These are phyloP conservation scores for Leptobrachium ailaonicum DNA, from an alignment of 2,113 vertebrate genomes.

Conservation along the genomic window DNA sequence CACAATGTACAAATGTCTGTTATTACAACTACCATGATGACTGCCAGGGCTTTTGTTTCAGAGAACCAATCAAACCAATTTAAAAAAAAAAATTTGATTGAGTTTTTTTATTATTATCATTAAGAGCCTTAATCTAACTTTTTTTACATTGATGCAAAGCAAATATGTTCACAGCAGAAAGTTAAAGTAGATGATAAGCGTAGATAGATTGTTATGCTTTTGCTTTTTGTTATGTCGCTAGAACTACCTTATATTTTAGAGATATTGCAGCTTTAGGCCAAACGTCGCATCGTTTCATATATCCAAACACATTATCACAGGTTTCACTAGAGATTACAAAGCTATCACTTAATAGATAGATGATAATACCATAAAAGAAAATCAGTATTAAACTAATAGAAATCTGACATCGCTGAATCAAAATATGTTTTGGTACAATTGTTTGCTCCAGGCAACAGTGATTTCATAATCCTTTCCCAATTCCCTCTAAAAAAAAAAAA, in stretches of 20 bases:
- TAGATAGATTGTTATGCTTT: too few species aligned
- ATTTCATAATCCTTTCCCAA: not conserved
- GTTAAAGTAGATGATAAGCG: too few species aligned
- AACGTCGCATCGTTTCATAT: too few species aligned
- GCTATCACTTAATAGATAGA: not conserved
- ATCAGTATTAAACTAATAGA: not conserved
- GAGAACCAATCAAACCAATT: too few species aligned
- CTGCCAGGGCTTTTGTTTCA: too few species aligned
- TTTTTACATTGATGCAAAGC: too few species aligned
- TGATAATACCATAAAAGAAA: not conserved
- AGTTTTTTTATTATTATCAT: too few species aligned
- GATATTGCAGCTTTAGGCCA: not conserved
- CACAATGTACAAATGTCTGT: too few species aligned
- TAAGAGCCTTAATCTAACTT: too few species aligned
- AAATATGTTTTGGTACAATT: not conserved
- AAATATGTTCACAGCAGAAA: too few species aligned
- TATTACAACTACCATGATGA: too few species aligned
- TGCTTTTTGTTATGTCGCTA: not conserved
- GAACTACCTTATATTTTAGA: not conserved
- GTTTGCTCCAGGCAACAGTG: not conserved
- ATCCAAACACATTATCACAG: not conserved
- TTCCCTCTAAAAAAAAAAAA: not conserved
- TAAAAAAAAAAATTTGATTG: too few species aligned
- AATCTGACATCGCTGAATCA: not conserved
- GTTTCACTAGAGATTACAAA: not conserved